Evolutionary conservation across 2,113 vertebrate genomes (phyloP).

Genomic region (Varanus salvator): DNA sequence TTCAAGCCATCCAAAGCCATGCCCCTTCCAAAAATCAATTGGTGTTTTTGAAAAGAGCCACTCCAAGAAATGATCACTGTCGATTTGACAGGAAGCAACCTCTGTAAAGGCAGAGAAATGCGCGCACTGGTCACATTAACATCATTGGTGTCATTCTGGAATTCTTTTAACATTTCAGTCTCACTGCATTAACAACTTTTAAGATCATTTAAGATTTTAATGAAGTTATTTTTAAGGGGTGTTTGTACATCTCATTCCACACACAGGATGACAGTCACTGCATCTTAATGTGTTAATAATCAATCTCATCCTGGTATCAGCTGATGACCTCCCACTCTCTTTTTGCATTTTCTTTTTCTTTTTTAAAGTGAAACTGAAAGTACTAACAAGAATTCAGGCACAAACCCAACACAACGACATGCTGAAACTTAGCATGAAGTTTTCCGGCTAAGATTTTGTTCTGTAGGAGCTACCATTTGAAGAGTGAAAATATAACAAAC

Average conservation of each 20-base stretch:
- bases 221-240: conserved; percentile 27
- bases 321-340: background rate
- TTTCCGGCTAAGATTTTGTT: background rate
- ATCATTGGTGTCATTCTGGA: background rate
- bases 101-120: background rate
- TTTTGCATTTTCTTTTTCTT: background rate
- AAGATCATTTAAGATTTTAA: conserved; percentile 13
- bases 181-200: conserved; percentile 11
- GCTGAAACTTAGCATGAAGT: background rate
- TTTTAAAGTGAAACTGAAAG: background rate
- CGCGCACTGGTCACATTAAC: background rate
- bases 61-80: background rate
- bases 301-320: background rate
- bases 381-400: background rate
- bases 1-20: background rate
- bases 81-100: background rate
- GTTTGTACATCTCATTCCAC: background rate
- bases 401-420: background rate
- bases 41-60: background rate
- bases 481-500: background rate
- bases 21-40: background rate
- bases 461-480: too few species aligned
- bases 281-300: background rate
- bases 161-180: background rate
- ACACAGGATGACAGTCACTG: background rate